Percentiles rank a stretch among this genome's conserved stretches.
Evolutionary conservation across 2,888 invertebrate species (phyloP).

Genomic region (Eupsilia transversa): DNA sequence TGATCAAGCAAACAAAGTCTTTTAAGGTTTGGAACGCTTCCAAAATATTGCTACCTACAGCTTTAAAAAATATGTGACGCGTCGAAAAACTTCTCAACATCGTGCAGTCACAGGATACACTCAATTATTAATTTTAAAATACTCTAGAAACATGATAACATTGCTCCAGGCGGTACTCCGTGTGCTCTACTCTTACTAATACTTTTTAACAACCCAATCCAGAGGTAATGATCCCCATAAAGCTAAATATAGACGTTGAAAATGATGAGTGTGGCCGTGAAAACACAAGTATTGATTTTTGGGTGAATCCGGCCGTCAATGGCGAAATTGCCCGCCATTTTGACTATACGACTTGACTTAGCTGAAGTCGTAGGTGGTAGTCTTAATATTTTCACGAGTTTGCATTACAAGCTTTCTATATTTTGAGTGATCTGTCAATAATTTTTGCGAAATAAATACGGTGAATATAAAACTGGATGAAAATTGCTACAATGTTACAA

Average conservation of each 20-base stretch:
- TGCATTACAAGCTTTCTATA: not conserved
- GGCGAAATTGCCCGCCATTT: slow-evolving; percentile 27
- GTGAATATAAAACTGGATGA: not conserved
- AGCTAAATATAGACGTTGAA: slow-evolving; percentile 33
- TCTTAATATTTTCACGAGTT: slow-evolving; percentile 9
- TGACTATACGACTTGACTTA: not conserved
- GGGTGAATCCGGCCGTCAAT: slow-evolving; percentile 31
- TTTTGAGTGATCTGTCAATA: not conserved
- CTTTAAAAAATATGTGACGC: slow-evolving; percentile 25
- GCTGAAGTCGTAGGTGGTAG: not conserved
- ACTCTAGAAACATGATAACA: not conserved
- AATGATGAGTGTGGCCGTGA: slow-evolving; percentile 48
- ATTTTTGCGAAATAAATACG: slow-evolving; percentile 2
- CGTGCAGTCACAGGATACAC: slow-evolving; percentile 25
- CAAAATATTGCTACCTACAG: slow-evolving; percentile 13
- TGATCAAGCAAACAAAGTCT: not conserved
- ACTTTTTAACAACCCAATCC: slow-evolving; percentile 3
- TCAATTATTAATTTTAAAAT: slow-evolving; percentile 26
- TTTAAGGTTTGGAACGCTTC: slow-evolving; percentile 31
- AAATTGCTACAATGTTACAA: not conserved
- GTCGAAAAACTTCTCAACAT: slow-evolving; percentile 10
- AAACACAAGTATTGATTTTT: slow-evolving; percentile 50
- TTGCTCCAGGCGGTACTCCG: not conserved
- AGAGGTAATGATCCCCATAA: slow-evolving; percentile 2
- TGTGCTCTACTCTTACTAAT: not conserved